Base-by-base conservation (phyloP, 2,113 vertebrate species). In the Mesitornis unicolor region DNA sequence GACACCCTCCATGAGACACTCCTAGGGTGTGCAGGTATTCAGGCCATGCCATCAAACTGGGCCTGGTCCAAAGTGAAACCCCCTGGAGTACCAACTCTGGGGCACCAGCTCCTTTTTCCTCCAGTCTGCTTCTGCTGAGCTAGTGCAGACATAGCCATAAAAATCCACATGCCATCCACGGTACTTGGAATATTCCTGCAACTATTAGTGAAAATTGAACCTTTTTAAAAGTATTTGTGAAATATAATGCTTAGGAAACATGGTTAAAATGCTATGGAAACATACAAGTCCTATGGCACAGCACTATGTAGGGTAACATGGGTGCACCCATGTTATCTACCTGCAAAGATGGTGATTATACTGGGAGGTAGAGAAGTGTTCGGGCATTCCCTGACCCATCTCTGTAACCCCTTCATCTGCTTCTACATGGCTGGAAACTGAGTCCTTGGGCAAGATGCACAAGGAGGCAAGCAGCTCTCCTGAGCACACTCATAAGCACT, bases 1-100 rank as follows among this genome's bases (percentile, higher is more conserved):
- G 42, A 68, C 45, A 15, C 25, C 35, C 11, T 57, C 63, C 56
- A 35, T 0, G 0, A 85, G 35, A n/a, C 43, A 35, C 9, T 70
- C 76, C 63, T 9, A 16, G 45, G 33, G 25, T 16, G 13, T 38
- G 80, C 35, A 60, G 54, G n/a, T 64, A 38, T 68, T 60, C 33
- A 64, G 56, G 17, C 74, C 35, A 14, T 54, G 19, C 36, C 48
- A 21, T 56, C 36, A 45, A 40, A 60, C 11, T 8, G 22, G n/a
- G 48, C 38, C 21, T 35, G 15, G 18, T 65, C 40, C 53, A 56
- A 68, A 56, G 36, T 3, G 36, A 81, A 77, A 20, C 2, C 0
- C 33, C 26, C 13, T 59, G 38, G 31, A 59, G 76, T 21, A 88
- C 70, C 40, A 24, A 26, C 24, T 43, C 53, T 16, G 40, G 31